Evolutionary conservation across 2,797 vertebrate species (phyloP).

Genomic region (Arctocebus calabarensis): DNA sequence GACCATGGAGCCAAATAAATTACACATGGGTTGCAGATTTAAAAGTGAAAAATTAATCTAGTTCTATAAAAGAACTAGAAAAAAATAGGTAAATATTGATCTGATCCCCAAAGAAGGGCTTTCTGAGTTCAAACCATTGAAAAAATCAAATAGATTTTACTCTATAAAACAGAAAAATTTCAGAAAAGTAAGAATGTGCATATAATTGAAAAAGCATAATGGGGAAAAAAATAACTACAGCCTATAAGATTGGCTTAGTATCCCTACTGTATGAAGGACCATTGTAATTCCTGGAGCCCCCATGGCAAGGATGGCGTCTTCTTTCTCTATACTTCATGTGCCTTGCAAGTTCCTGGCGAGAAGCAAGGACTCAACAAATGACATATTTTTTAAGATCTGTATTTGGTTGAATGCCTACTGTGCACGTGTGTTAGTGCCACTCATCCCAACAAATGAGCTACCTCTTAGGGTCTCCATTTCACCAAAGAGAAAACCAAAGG

Average conservation of each 20-base stretch:
- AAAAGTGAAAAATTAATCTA: neutral
- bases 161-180: neutral
- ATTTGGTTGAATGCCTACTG: neutral
- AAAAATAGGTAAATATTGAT: neutral
- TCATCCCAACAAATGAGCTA: neutral
- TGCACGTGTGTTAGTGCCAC: neutral
- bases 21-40: neutral
- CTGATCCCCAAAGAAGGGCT: neutral
- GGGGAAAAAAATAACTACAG: neutral
- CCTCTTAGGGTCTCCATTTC: neutral
- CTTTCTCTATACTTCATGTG: neutral
- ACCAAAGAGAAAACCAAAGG: neutral
- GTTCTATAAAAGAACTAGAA: neutral
- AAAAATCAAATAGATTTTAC: neutral
- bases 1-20: neutral
- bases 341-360: neutral
- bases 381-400: neutral
- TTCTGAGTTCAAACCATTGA: constrained; percentile 2
- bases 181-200: neutral
- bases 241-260: neutral
- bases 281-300: neutral
- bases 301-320: neutral
- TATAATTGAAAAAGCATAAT: neutral
- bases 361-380: neutral
- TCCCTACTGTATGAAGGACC: neutral